These are phyloP conservation scores for Trissolcus basalis DNA, from an alignment of 1,140 invertebrate species.

Conservation along the genomic window DNA sequence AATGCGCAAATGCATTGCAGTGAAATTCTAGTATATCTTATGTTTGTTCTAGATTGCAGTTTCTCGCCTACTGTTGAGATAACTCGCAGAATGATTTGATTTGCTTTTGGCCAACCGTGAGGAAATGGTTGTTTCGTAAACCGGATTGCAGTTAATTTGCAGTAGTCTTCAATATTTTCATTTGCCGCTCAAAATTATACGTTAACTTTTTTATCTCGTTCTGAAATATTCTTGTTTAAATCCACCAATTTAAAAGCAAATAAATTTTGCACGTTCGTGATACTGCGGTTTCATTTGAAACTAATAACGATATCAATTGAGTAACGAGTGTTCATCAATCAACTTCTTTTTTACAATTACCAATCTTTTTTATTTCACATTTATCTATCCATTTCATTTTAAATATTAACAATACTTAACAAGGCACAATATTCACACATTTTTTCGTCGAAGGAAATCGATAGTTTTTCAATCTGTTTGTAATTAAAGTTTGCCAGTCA, in stretches of 20 bases:
- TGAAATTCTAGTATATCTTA: no score
- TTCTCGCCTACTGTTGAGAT: constrained; percentile 9
- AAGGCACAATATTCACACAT: no score
- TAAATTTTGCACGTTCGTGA: no score
- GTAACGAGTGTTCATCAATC: no score
- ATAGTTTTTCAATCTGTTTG: constrained; percentile 28
- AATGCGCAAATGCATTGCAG: no score
- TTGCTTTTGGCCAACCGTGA: constrained; percentile 24
- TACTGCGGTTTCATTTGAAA: no score
- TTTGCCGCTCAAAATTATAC: not conserved
- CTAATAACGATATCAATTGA: no score
- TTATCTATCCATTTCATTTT: no score
- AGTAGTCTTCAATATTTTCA: constrained; percentile 21
- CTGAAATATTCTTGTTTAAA: not conserved
- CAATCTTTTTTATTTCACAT: no score
- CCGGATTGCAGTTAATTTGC: constrained; percentile 18
- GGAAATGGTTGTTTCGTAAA: constrained; percentile 25
- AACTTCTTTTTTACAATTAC: no score
- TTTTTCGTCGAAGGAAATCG: constrained; percentile 8
- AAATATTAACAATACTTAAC: no score
- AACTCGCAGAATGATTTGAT: constrained; percentile 32
- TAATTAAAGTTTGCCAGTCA: constrained; percentile 28
- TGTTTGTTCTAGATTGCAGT: constrained; percentile 12
- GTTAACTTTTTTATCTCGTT: not conserved
- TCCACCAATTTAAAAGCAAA: not conserved